Percentiles rank a stretch among this genome's conserved stretches.
These are phyloP conservation scores for Falco berigora DNA, from an alignment of 2,797 vertebrate species.

Conservation along the genomic window DNA sequence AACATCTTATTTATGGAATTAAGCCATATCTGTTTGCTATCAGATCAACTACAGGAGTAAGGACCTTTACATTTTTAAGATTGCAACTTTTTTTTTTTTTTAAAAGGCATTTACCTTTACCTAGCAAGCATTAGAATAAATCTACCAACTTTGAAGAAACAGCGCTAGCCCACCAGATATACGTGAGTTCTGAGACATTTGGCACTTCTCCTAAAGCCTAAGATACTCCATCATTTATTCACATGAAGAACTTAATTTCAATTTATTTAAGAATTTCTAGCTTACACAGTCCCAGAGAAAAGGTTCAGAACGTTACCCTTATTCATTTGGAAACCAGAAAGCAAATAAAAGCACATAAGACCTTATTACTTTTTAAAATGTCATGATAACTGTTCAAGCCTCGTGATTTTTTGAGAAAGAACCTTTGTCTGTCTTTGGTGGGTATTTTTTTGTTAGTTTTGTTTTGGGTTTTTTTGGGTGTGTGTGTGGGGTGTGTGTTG, in stretches of 20 bases:
- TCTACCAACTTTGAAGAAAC: not conserved
- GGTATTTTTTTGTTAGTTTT: no score
- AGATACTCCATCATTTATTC: slow-evolving; percentile 26
- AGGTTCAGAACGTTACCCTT: slow-evolving; percentile 28
- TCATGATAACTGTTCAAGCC: not conserved
- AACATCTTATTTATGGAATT: not conserved
- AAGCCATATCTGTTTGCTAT: not conserved
- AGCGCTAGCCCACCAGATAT: not conserved
- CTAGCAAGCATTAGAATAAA: not conserved
- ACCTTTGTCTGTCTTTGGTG: not conserved
- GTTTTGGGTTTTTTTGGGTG: no score
- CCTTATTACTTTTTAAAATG: slow-evolving; percentile 57
- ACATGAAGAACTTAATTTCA: slow-evolving; percentile 13
- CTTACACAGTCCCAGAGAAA: not conserved
- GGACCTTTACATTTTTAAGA: not conserved
- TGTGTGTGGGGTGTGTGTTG: no score
- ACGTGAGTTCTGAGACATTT: not conserved
- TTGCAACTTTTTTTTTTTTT: not conserved
- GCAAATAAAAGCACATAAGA: slow-evolving; percentile 26
- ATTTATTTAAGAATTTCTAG: slow-evolving; percentile 45
- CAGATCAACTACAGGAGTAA: not conserved
- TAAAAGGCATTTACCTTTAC: not conserved
- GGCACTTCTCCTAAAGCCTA: not conserved
- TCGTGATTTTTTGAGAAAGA: not conserved
- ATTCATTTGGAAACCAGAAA: not conserved